Evolutionary conservation across 1,140 invertebrate genomes (phyloP).

Genomic region (Neodiprion virginianus): DNA sequence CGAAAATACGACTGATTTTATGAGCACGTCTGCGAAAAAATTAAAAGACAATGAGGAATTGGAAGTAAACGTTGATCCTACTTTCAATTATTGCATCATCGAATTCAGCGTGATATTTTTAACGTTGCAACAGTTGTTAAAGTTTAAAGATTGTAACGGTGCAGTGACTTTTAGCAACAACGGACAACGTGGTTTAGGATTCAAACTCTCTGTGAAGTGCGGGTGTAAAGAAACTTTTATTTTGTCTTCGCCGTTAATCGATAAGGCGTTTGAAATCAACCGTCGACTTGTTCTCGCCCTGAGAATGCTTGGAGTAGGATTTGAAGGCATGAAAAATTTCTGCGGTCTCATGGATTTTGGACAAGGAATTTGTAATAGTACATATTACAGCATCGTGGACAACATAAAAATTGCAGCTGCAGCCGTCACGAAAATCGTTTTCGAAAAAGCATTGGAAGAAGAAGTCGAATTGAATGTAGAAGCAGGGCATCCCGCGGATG

Average conservation of each 20-base stretch:
- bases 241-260: not conserved
- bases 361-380: not conserved
- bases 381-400: not conserved
- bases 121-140: slow-evolving; percentile 17
- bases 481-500: not conserved
- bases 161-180: not conserved
- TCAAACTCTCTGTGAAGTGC: not conserved
- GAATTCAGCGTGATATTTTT: slow-evolving; percentile 22
- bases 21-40: slow-evolving; percentile 24
- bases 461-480: not conserved
- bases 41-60: slow-evolving; percentile 15
- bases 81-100: slow-evolving; percentile 20
- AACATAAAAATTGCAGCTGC: not conserved
- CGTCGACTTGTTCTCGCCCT: not conserved
- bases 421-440: not conserved
- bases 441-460: not conserved
- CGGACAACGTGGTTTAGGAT: not conserved
- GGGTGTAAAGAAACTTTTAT: not conserved
- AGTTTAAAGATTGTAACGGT: slow-evolving; percentile 26
- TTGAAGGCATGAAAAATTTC: not conserved
- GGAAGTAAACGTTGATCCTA: slow-evolving; percentile 16
- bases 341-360: not conserved
- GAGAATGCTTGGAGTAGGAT: not conserved
- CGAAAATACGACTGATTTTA: slow-evolving; percentile 16
- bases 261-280: not conserved